phyloP scores from a whole-genome alignment of 1,140 invertebrate species.

The Cydia amplana region DNA sequence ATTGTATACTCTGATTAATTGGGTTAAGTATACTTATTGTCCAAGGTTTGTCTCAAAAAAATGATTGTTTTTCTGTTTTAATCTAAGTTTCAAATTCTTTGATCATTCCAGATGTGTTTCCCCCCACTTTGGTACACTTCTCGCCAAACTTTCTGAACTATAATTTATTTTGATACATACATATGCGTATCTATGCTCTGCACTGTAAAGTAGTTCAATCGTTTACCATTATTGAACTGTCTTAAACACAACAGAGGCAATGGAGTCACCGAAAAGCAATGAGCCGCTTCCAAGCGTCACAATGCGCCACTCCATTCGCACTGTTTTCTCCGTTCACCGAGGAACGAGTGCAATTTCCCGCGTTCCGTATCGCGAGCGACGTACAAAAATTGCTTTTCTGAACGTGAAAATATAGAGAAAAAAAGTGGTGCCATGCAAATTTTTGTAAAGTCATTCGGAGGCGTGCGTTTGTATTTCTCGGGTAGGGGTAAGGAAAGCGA shows the following conservation, averaged over 20 bases:
- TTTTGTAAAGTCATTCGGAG: slow-evolving; percentile 78
- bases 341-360: slow-evolving; percentile 75
- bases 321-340: slow-evolving; percentile 37
- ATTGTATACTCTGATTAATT: slow-evolving; percentile 18
- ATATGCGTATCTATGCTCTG: neutral
- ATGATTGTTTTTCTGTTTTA: neutral
- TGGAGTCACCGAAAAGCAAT: slow-evolving; percentile 65
- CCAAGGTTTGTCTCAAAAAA: neutral
- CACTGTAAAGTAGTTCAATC: slow-evolving; percentile 1
- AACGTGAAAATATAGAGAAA: slow-evolving; percentile 75
- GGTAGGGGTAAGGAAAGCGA: slow-evolving; percentile 71
- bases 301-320: slow-evolving; percentile 62
- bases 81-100: too few relatives aligned
- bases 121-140: neutral
- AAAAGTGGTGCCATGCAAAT: slow-evolving; percentile 74
- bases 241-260: slow-evolving; percentile 61
- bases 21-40: neutral
- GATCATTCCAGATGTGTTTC: too few relatives aligned
- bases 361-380: slow-evolving; percentile 71
- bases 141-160: neutral
- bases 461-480: slow-evolving; percentile 77
- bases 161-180: neutral
- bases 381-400: slow-evolving; percentile 79
- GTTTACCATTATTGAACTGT: slow-evolving; percentile 46
- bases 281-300: slow-evolving; percentile 56